Base-by-base conservation (phyloP, 1,140 invertebrate genomes). In the Nebria ingens region DNA sequence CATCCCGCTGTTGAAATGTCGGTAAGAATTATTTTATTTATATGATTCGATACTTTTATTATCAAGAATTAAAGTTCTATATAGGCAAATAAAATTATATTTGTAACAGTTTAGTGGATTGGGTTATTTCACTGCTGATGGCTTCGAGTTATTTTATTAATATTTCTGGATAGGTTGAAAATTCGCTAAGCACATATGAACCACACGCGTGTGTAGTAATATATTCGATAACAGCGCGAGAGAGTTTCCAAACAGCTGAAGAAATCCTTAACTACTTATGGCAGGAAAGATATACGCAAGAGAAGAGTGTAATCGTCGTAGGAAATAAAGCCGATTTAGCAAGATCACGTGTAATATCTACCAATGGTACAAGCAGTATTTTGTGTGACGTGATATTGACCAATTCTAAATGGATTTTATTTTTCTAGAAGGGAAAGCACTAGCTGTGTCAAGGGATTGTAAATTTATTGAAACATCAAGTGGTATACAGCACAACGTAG, bases 271-370 rank as follows among this genome's bases (percentile, higher is more conserved):
- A 85, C 61, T 91, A 91, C 66, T 72, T 93, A 21, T 89, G 86
- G 77, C 72, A 84, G 56, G 84, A 89, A 63, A 84, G 86, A 60
- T 85, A 85, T 59, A 89, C 85, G 0, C 80, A 83, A 58, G 86
- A 89, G 21, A 81, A 87, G 66, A 84, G 89, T 1, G 87, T 93
- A 19, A 93, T 97, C 56, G 80, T 97, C 2, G 93, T 94, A 9
- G 93, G 87, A 34, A 97, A 97, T 69, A 97, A 97, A 69, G 86
- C 87, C 2, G 93, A 97, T 67, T 73, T 97, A 49, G 93, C 90
- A 0, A 75, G 93, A 62, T 87, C 90, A 6, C 77, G 92, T 49
- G 82, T 84, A 25, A 88, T 97, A 45, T 75, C 85, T 11, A 78
- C 81, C 17, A 84, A 87, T 69, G 91, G 91, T 93, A 70, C n/a